Base-by-base conservation (phyloP, 2,113 vertebrate genomes). In the Pelodiscus sinensis region DNA sequence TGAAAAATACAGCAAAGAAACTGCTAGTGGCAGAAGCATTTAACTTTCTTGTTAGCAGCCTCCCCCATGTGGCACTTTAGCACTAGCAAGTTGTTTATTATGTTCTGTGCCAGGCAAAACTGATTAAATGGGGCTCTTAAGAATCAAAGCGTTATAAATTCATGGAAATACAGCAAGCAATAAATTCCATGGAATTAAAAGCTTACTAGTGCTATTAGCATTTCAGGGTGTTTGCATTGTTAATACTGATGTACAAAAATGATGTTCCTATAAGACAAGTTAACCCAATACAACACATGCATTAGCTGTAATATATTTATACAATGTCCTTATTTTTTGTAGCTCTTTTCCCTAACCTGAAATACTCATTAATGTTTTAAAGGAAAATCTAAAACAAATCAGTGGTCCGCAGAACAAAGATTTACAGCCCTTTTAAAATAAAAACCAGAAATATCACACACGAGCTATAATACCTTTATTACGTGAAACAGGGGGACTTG, bases 111-210 rank as follows among this genome's bases (percentile, higher is more conserved):
- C 98, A 98, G 98, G 99, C 98, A 98, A 99, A 99, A 99, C 98
- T 99, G 99, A 99, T 99, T 99, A 99, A 99, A 99, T 98, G 98
- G 98, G 98, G 99, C 98, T 99, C 98, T 99, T 99, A 99, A 99
- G 98, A 99, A 99, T 99, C 98, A 99, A 99, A 99, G 99, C 98
- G 98, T 99, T 99, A 99, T 99, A 99, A 99, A 99, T 99, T 99
- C 99, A 99, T 99, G 98, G 98, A 99, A 99, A 99, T 99, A 99
- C 98, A 99, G 98, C 98, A 98, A 98, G 99, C 99, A 99, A 99
- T 99, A 99, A 99, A 99, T 99, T 99, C 99, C 98, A 97, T 95
- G 98, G 99, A 99, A 99, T 99, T 99, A 99, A 99, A 99, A 99
- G 99, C 99, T 99, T 99, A 99, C 98, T 98, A 98, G 97, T 98